Base-by-base conservation (phyloP, 2,888 invertebrate species). In the Rapana venosa region DNA sequence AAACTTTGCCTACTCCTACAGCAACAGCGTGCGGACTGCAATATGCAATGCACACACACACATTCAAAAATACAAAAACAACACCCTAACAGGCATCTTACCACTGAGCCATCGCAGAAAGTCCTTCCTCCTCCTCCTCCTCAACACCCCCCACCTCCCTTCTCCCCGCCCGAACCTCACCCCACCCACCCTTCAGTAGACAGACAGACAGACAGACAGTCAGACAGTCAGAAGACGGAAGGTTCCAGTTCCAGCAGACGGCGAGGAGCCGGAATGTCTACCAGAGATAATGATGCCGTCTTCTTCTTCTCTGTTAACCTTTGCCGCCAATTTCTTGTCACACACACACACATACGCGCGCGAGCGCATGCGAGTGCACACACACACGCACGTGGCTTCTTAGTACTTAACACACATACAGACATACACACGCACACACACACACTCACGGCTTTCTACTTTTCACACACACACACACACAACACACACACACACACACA, bases 271-370 rank as follows among this genome's bases (percentile, higher is more conserved):
- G 66, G 13, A 15, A 32, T 66, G 86, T 86, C 86, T 86, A 58
- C 86, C 66, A 30, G 66, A 61, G 86, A 86, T 66, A 86, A 58
- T 66, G 86, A 86, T 47, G 86, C 86, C 86, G 86, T 86, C 86
- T 56, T 66, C 61, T 66, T n/a, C 30, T 58, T 36, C 58, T 66
- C 86, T 35, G 56, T 85, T 58, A 85, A 85, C 84, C 84, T 85
- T 85, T 85, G 5, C 56, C 84, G 58, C 13, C 58, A 30, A 85
- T 85, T 85, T 58, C 84, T 58, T 83, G 83, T 83, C 83, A 83
- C 83, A 30, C 26, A 22, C 83, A 35, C 79, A n/a, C n/a, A 6
- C 47, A 47, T 8, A 47, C 47, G 8, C 47, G 8, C 47, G 8
- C 47, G 8, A 8, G 8, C 47, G 8, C 47, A 47, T 8, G 8